Conservation (phyloP, 2,797 vertebrate species). For the Chelon labrosus region DNA sequence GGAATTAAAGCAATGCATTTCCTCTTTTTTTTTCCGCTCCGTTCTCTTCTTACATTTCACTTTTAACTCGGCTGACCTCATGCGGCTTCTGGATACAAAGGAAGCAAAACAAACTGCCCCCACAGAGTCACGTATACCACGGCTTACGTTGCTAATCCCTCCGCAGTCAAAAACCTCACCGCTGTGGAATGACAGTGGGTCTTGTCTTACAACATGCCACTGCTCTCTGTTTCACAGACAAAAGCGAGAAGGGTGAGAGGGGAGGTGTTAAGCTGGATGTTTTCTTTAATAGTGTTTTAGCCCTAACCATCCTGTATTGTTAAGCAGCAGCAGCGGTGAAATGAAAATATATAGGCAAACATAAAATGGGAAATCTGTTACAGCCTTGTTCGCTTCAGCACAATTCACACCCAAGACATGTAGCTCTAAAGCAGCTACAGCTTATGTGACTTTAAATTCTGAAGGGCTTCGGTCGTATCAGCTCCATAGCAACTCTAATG, state of each 20-base stretch:
- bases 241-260: constrained; percentile 25
- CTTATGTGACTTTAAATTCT: constrained; percentile 53
- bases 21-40: neutral
- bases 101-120: constrained; percentile 49
- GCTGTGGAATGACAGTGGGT: constrained; percentile 52
- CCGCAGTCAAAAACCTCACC: constrained; percentile 61
- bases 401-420: constrained; percentile 42
- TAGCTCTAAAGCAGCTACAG: constrained; percentile 42
- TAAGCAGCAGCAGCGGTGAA: neutral
- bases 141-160: constrained; percentile 70
- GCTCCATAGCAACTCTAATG: constrained; percentile 45
- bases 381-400: constrained; percentile 7
- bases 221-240: constrained; percentile 33
- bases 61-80: constrained; percentile 38
- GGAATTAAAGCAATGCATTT: constrained; percentile 12
- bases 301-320: constrained; percentile 9
- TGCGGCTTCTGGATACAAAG: constrained; percentile 46
- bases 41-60: constrained; percentile 14
- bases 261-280: constrained; percentile 22
- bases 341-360: constrained; percentile 6
- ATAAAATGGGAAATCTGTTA: constrained; percentile 15
- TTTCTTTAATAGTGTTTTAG: constrained; percentile 25
- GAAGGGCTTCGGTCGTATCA: constrained; percentile 45
- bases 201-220: constrained; percentile 34
- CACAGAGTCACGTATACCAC: constrained; percentile 53